Evolutionary conservation across 2,797 vertebrate species (phyloP).

Genomic region (Lateolabrax maculatus): DNA sequence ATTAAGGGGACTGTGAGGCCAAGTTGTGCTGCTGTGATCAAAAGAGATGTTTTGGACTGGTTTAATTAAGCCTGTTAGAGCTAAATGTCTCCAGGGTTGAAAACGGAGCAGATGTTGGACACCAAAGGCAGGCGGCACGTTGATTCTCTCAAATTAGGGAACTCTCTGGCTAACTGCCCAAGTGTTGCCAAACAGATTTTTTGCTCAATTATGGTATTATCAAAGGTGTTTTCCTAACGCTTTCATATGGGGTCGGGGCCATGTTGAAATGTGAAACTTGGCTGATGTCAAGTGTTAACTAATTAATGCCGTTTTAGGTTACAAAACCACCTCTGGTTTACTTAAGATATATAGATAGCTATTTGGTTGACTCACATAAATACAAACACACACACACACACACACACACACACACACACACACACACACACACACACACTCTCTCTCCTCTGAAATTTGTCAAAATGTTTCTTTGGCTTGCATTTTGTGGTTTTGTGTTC

Average conservation of each 20-base stretch:
- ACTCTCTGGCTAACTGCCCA: slow-evolving; percentile 57
- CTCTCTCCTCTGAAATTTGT: background rate
- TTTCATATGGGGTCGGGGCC: slow-evolving; percentile 44
- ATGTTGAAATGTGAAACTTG: slow-evolving; percentile 52
- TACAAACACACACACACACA: background rate
- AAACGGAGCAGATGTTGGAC: slow-evolving; percentile 75
- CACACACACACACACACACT: background rate
- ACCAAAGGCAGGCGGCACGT: slow-evolving; percentile 65
- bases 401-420: background rate
- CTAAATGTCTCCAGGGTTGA: slow-evolving; percentile 77
- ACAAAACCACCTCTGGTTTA: slow-evolving; percentile 39
- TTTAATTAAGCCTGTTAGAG: slow-evolving; percentile 78
- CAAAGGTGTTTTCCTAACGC: slow-evolving; percentile 52
- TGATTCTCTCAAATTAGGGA: slow-evolving; percentile 65
- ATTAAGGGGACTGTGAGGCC: background rate
- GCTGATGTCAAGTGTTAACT: slow-evolving; percentile 55
- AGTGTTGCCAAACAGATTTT: slow-evolving; percentile 75
- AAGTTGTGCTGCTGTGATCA: slow-evolving; percentile 60
- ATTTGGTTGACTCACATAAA: slow-evolving; percentile 28
- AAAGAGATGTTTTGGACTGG: slow-evolving; percentile 62
- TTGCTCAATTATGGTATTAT: slow-evolving; percentile 66
- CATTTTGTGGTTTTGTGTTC: background rate
- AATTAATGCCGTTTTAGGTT: slow-evolving; percentile 64
- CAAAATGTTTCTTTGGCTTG: background rate
- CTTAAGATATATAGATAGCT: slow-evolving; percentile 31